Percentiles rank a stretch among this genome's conserved stretches.
Conservation (phyloP, 2,113 vertebrate genomes). For the Thalassoma bifasciatum region DNA sequence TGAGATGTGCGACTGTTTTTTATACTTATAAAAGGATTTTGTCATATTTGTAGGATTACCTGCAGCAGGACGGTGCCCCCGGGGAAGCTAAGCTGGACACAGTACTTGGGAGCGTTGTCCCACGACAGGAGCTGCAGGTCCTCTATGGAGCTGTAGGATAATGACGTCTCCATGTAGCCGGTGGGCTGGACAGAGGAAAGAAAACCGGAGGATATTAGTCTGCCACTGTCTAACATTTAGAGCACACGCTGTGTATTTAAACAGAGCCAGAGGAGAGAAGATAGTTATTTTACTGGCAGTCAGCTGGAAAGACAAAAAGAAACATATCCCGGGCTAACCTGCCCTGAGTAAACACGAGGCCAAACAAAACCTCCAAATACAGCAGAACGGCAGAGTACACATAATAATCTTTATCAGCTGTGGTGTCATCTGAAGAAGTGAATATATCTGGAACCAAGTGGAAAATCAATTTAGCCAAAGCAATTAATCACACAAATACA, state of each 20-base stretch:
- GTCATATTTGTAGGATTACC: constrained; percentile 80
- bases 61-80: constrained; percentile 96
- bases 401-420: constrained; percentile 34
- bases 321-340: constrained; percentile 49
- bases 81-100: constrained; percentile 97
- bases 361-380: constrained; percentile 38
- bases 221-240: constrained; percentile 39
- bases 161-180: constrained; percentile 97
- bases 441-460: constrained; percentile 46
- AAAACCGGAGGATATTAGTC: constrained; percentile 31
- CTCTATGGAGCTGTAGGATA: constrained; percentile 98
- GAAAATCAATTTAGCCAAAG: constrained; percentile 60
- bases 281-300: constrained; percentile 54
- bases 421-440: constrained; percentile 36
- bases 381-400: constrained; percentile 11
- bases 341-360: constrained; percentile 50
- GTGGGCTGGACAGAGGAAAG: constrained; percentile 87
- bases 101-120: constrained; percentile 99
- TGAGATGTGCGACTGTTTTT: no score
- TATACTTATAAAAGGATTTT: no score
- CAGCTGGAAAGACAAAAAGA: constrained; percentile 56
- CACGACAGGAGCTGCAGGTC: constrained; percentile 98
- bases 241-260: constrained; percentile 50
- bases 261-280: constrained; percentile 8
- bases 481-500: constrained; percentile 52